Conservation (phyloP, 2,113 vertebrate species). For the Pyxicephalus adspersus region DNA sequence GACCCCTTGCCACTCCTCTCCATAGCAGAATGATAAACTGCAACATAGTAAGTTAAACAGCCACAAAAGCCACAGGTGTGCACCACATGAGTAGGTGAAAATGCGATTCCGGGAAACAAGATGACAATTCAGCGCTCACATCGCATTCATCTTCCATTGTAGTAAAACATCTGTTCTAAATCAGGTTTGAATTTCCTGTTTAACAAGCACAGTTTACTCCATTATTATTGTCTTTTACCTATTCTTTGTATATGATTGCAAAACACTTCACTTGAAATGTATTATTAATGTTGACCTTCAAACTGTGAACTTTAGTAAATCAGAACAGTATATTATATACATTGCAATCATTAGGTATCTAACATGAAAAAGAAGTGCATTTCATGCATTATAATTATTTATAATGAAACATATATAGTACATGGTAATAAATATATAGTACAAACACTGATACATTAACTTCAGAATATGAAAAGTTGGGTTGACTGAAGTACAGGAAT, state of each 20-base stretch:
- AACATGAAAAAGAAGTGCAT: too few relatives aligned
- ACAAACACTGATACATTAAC: too few relatives aligned
- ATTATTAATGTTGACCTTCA: too few relatives aligned
- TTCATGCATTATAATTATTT: too few relatives aligned
- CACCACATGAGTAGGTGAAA: constrained; percentile 64
- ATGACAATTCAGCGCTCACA: constrained; percentile 61
- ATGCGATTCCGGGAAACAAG: constrained; percentile 50
- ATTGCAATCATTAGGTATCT: too few relatives aligned
- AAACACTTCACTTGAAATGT: not conserved
- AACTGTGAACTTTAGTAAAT: too few relatives aligned
- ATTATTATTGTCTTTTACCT: not conserved
- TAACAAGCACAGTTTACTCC: not conserved
- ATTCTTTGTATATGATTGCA: not conserved
- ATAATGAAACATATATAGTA: too few relatives aligned
- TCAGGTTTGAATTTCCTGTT: constrained; percentile 41
- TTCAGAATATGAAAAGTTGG: too few relatives aligned
- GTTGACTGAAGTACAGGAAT: too few relatives aligned
- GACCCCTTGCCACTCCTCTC: not conserved
- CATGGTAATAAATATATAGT: too few relatives aligned
- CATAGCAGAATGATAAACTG: not conserved
- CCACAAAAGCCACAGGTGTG: constrained; percentile 64
- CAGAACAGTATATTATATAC: too few relatives aligned
- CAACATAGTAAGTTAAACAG: constrained; percentile 41
- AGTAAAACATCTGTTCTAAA: constrained; percentile 59
- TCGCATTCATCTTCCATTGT: constrained; percentile 53